Conservation (phyloP, 2,888 invertebrate species). For the Nomada flava region DNA sequence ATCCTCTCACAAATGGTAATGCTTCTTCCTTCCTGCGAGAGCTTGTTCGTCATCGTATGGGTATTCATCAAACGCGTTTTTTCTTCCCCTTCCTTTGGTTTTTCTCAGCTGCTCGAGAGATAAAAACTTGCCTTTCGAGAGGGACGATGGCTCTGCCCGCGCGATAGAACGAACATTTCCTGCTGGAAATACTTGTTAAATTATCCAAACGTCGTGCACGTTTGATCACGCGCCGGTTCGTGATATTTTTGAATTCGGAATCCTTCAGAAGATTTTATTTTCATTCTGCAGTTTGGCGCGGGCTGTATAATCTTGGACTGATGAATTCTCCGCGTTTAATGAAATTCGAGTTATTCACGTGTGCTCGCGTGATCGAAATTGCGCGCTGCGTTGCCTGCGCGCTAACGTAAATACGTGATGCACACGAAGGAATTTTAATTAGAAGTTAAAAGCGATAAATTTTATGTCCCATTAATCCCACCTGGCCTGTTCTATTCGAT, state of each 20-base stretch:
- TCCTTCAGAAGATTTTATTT: neutral
- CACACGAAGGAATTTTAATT: constrained; percentile 35
- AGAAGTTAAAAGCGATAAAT: constrained; percentile 1
- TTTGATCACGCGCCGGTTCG: neutral
- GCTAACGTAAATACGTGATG: neutral
- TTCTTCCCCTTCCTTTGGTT: neutral
- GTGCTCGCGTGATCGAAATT: neutral
- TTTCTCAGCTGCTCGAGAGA: neutral
- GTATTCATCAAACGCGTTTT: constrained; percentile 61
- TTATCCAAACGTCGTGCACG: neutral
- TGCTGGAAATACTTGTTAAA: constrained; percentile 8
- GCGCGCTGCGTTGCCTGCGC: neutral
- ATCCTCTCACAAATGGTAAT: constrained; percentile 53
- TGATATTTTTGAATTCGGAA: neutral
- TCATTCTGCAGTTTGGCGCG: no score
- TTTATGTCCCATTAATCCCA: constrained; percentile 14
- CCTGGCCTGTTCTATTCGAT: neutral
- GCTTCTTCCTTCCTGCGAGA: constrained; percentile 44
- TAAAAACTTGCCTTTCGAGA: constrained; percentile 39
- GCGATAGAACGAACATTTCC: neutral
- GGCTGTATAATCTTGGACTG: neutral
- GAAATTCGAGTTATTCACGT: neutral
- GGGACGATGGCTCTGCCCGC: neutral
- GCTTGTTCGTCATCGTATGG: constrained; percentile 59
- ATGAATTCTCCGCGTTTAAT: neutral